Evolutionary conservation across 2,888 invertebrate genomes (phyloP).

Genomic region (Pterostichus madidus): DNA sequence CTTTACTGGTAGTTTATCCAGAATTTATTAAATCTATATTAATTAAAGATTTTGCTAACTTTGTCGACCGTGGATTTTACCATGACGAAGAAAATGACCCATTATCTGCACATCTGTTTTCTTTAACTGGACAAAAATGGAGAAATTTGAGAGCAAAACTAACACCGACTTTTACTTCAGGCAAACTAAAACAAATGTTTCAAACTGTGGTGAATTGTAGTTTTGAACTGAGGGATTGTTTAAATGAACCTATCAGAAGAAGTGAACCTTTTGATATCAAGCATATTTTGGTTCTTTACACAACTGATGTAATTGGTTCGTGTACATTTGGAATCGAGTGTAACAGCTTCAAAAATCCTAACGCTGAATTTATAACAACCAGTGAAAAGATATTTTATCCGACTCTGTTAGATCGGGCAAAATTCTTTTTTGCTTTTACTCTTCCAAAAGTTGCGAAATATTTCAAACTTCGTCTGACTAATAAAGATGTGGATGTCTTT

Average conservation of each 20-base stretch:
- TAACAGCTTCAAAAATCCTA: no score
- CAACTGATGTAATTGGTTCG: conserved; percentile 55
- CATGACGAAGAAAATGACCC: no score
- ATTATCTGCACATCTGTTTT: no score
- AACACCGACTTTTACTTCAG: no score
- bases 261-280: conserved; percentile 53
- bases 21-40: conserved; percentile 10
- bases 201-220: conserved; percentile 77
- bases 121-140: no score
- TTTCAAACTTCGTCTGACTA: conserved; percentile 56
- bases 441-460: conserved; percentile 41
- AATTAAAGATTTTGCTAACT: conserved; percentile 16
- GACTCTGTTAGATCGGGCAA: neutral
- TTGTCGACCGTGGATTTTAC: conserved; percentile 79
- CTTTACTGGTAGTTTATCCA: conserved; percentile 72
- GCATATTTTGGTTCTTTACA: conserved; percentile 28
- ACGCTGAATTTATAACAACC: conserved; percentile 44
- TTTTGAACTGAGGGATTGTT: conserved; percentile 71
- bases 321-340: conserved; percentile 59
- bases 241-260: conserved; percentile 70
- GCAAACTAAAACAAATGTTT: conserved; percentile 82
- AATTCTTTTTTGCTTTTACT: conserved; percentile 39
- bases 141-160: no score
- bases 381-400: conserved; percentile 26
- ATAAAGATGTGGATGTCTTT: conserved; percentile 52